Percentiles rank a stretch among this genome's conserved stretches.
Conservation (phyloP, 1,140 invertebrate genomes). For the Riptortus pedestris region DNA sequence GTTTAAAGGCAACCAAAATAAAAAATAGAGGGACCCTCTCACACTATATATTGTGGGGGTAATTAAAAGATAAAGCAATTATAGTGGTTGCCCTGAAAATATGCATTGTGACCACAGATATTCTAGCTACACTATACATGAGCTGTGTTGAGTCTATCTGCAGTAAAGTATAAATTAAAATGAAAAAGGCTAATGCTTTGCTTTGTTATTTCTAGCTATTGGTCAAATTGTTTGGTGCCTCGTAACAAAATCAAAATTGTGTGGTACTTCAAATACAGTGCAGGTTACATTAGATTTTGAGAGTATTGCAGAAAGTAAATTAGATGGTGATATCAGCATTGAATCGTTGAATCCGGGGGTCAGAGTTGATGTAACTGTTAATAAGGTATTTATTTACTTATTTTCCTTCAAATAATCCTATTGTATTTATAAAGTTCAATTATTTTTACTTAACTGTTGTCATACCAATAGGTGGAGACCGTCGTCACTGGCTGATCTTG, state of each 20-base stretch:
- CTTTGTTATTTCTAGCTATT: constrained; percentile 8
- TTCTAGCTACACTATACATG: no score
- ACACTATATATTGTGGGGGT: no score
- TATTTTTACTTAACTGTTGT: background rate
- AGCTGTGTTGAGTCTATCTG: no score
- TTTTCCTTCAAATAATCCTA: background rate
- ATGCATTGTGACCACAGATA: no score
- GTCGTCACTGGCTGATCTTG: background rate
- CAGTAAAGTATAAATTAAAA: no score
- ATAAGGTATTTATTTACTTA: background rate
- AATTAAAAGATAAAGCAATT: no score
- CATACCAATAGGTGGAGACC: background rate
- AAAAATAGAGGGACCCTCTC: no score
- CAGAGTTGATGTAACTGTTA: background rate
- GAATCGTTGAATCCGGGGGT: background rate
- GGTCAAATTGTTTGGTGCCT: constrained; percentile 11
- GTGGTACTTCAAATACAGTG: background rate
- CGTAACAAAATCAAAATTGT: background rate
- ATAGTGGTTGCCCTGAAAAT: no score
- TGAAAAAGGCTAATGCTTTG: no score
- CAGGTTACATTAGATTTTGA: background rate
- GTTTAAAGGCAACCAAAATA: no score
- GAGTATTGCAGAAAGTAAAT: background rate
- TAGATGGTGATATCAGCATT: background rate
- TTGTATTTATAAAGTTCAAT: background rate